phyloP scores from a whole-genome alignment of 2,113 vertebrate genomes.

The Callionymus lyra region DNA sequence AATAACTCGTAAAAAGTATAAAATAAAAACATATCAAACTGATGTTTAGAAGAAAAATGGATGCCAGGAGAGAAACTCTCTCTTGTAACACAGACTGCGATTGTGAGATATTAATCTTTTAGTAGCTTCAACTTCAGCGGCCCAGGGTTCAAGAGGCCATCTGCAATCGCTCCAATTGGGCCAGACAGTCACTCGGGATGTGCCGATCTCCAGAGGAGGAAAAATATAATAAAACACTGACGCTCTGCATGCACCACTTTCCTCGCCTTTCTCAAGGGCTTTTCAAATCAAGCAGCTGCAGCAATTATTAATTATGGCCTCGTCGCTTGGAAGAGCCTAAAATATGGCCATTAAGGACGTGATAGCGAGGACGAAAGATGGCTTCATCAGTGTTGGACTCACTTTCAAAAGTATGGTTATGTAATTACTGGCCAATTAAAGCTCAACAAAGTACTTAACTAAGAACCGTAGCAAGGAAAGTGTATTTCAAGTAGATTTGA shows the following conservation, averaged over 20 bases:
- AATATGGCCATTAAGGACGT: conserved; percentile 8
- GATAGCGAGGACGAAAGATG: conserved; percentile 5
- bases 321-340: conserved; percentile 18
- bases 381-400: conserved; percentile 19
- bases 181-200: conserved; percentile 48
- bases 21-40: too few species aligned
- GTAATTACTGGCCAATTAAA: conserved; percentile 7
- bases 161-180: conserved; percentile 42
- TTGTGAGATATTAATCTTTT: too few species aligned
- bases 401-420: conserved; percentile 21
- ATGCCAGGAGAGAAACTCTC: conserved; percentile 23
- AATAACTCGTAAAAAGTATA: too few species aligned
- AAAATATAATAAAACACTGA: conserved; percentile 36
- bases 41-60: too few species aligned
- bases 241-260: conserved; percentile 21
- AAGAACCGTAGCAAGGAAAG: conserved; percentile 8
- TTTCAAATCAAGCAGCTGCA: conserved; percentile 33
- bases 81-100: too few species aligned
- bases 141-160: conserved; percentile 43
- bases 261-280: conserved; percentile 23
- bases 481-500: not conserved
- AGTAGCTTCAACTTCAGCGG: conserved; percentile 23
- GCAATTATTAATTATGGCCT: conserved; percentile 42
- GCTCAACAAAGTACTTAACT: conserved; percentile 4
- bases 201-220: conserved; percentile 33